Conservation (phyloP, 2,113 vertebrate species). For the Leiothrix lutea region DNA sequence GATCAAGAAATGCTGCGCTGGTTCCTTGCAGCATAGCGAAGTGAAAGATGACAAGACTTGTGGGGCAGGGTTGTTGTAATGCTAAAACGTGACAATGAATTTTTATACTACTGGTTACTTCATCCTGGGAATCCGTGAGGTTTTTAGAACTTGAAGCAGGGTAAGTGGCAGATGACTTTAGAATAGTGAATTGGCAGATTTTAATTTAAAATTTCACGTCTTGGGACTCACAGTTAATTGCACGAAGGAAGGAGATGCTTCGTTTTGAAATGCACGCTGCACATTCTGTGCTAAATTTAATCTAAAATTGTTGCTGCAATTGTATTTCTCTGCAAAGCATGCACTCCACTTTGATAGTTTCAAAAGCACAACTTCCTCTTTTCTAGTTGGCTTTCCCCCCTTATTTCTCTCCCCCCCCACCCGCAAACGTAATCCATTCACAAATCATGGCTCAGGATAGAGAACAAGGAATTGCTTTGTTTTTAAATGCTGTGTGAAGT, state of each 20-base stretch:
- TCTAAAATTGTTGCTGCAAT: not conserved
- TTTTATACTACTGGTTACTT: not conserved
- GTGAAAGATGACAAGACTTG: not conserved
- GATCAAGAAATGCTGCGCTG: not conserved
- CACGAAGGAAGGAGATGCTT: not conserved
- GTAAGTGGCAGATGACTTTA: not conserved
- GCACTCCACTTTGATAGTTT: not conserved
- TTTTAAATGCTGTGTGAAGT: not conserved
- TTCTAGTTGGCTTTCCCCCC: not conserved
- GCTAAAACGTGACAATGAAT: not conserved
- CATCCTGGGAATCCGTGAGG: not conserved
- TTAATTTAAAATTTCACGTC: not conserved
- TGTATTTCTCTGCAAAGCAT: not conserved
- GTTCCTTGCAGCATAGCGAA: conserved; percentile 1
- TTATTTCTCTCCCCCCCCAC: accelerated
- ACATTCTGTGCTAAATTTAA: not conserved
- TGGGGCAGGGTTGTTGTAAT: not conserved
- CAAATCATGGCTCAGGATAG: not conserved
- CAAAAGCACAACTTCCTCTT: conserved; percentile 32
- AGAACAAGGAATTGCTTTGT: conserved; percentile 48
- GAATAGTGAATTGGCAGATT: not conserved
- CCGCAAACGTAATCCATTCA: conserved; percentile 2
- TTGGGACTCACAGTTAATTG: not conserved
- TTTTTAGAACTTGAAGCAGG: not conserved
- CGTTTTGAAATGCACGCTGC: not conserved